Percentiles rank a stretch among this genome's conserved stretches.
Evolutionary conservation across 2,113 vertebrate genomes (phyloP).

Genomic region (Eurypyga helias): DNA sequence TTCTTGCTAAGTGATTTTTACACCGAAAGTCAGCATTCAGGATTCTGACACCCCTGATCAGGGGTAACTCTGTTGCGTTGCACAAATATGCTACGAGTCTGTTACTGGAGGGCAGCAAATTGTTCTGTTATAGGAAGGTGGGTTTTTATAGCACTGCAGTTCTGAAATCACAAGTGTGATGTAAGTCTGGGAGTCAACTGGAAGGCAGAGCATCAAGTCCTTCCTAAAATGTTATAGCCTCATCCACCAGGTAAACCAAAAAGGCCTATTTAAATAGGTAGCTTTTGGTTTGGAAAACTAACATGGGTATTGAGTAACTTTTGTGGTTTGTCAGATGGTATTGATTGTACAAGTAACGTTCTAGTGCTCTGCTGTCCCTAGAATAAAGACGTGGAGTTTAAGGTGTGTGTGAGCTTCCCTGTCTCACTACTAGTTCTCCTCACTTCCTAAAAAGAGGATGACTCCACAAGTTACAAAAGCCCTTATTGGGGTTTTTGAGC

Average conservation of each 20-base stretch:
- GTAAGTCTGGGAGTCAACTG: not conserved
- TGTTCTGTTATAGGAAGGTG: not conserved
- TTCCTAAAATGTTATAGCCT: not conserved
- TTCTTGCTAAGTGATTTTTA: not conserved
- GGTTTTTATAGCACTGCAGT: not conserved
- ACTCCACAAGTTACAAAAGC: not conserved
- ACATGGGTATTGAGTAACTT: not conserved
- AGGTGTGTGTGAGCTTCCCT: not conserved
- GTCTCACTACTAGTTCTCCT: not conserved
- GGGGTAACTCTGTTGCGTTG: not conserved
- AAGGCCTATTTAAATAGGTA: not conserved
- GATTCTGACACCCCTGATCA: not conserved
- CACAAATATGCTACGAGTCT: not conserved
- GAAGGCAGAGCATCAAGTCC: not conserved
- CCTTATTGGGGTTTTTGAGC: not conserved
- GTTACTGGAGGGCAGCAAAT: not conserved
- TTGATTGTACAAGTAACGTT: constrained; percentile 26
- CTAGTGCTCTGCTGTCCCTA: constrained; percentile 2
- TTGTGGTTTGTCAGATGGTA: not conserved
- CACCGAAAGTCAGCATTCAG: not conserved
- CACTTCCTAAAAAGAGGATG: constrained; percentile 39
- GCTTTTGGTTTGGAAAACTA: not conserved
- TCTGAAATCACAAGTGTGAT: not conserved
- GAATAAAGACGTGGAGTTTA: not conserved
- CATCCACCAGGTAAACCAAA: not conserved